Conservation (phyloP, 2,888 invertebrate genomes). For the Campopleginae sp. region DNA sequence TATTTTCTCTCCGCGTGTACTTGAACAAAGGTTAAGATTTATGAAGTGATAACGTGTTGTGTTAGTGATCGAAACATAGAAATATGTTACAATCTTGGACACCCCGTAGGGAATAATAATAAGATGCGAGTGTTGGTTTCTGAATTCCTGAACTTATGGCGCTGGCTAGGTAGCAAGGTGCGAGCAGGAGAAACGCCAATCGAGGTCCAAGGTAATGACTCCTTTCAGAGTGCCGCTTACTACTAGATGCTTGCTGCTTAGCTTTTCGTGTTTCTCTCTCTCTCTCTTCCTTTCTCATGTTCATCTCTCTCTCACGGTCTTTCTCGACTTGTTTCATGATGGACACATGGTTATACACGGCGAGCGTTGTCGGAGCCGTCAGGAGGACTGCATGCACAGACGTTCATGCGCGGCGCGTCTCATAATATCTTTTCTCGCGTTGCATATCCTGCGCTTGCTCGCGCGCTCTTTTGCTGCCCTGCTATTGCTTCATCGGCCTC, state of each 20-base stretch:
- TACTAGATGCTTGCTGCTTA: slow-evolving; percentile 59
- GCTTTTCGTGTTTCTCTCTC: neutral
- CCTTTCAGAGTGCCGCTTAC: slow-evolving; percentile 70
- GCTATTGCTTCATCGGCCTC: slow-evolving; percentile 34
- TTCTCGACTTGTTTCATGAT: slow-evolving; percentile 24
- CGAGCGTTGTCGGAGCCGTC: slow-evolving; percentile 32
- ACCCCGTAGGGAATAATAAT: neutral
- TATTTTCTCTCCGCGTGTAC: neutral
- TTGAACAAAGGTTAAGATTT: neutral
- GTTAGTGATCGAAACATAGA: neutral
- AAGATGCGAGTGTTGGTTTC: slow-evolving; percentile 50
- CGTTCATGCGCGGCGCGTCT: slow-evolving; percentile 34
- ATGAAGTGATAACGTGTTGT: neutral
- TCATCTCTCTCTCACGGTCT: slow-evolving; percentile 4
- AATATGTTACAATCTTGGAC: neutral
- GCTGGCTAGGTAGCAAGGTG: slow-evolving; percentile 73
- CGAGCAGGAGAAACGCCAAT: slow-evolving; percentile 74
- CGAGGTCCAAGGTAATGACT: slow-evolving; percentile 71
- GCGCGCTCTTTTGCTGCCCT: slow-evolving; percentile 29
- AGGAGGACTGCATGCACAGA: slow-evolving; percentile 24
- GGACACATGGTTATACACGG: slow-evolving; percentile 45
- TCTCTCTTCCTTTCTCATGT: slow-evolving; percentile 14
- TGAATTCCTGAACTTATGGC: slow-evolving; percentile 59
- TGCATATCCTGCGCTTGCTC: slow-evolving; percentile 24
- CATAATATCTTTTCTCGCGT: slow-evolving; percentile 27